Evolutionary conservation across 2,888 invertebrate genomes (phyloP), one percentile per base, ranked within the genome.

Genomic region (Cantharis rufa): DNA sequence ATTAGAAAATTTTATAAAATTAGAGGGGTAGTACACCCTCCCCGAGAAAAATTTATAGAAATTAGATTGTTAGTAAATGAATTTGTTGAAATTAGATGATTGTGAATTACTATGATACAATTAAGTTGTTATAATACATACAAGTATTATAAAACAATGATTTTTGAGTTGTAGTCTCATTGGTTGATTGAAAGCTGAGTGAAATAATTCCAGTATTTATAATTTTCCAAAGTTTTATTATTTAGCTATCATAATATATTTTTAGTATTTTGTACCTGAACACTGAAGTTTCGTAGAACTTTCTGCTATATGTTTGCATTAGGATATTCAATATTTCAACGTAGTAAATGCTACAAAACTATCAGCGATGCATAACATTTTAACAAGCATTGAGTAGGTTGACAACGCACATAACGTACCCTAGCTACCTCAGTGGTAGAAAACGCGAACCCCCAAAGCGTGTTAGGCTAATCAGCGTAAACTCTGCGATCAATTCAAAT

Each of bases 391-490:
- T 80, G 81, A 72, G 76, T 61, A 74, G 74, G 75, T 79, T 79
- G 80, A 78, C 80, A 79, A 75, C 69, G 78, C 28, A 48, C 48
- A 71, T 27, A 70, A 72, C 74, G 66, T 64, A 76, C 75, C 74
- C 70, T 62, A 64, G 32, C 64, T 32, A 15, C 21, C 66, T 70
- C 32, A 27, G 74, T 79, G 81, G 78, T 78, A 79, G 78, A 75
- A 76, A 78, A 77, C 69, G 76, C 80, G 81, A 82, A 81, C 84
- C 84, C 84, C 82, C 77, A 84, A 84, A 84, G 84, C 84, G 84
- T 82, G 83, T 86, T 85, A 85, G 81, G 80, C 82, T 85, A 86
- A 86, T 86, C 86, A 85, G 85, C 86, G 85, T 86, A 84, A 86
- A 86, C 83, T 82, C 71, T 74, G 80, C 81, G 81, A 82, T 82